Percentiles rank a stretch among this genome's conserved stretches.
Conservation (phyloP, 2,113 vertebrate genomes). For the Condylura cristata region DNA sequence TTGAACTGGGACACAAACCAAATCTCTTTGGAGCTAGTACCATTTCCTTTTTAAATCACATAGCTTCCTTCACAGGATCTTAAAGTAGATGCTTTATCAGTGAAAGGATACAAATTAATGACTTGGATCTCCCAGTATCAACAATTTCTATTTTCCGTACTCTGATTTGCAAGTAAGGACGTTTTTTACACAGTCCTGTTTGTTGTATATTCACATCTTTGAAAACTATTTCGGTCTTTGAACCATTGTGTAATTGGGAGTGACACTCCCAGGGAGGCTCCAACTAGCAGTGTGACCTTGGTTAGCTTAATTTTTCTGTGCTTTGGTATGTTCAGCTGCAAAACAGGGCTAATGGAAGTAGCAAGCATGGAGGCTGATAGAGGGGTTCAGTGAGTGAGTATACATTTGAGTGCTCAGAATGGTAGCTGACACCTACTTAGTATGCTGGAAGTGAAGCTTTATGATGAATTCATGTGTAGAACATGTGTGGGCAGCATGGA, state of each 20-base stretch:
- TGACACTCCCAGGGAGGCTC: neutral
- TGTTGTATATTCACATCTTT: neutral
- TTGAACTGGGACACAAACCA: neutral
- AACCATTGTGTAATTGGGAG: neutral
- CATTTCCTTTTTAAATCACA: neutral
- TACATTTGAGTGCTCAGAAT: neutral
- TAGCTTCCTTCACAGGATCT: neutral
- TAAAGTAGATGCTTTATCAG: neutral
- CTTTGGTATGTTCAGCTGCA: neutral
- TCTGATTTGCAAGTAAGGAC: neutral
- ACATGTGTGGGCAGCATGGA: neutral
- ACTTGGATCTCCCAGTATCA: neutral
- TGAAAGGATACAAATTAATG: neutral
- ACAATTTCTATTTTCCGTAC: neutral
- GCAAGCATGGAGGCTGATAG: neutral
- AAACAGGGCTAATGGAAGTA: neutral
- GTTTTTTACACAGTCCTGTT: neutral
- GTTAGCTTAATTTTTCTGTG: neutral
- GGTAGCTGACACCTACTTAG: neutral
- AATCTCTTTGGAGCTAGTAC: neutral
- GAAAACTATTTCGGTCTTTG: constrained; percentile 1
- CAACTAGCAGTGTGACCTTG: neutral
- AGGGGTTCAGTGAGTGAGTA: neutral
- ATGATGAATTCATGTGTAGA: neutral
- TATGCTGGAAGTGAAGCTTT: neutral